Base-by-base conservation (phyloP, 2,113 vertebrate species). In the Myiozetetes cayanensis region DNA sequence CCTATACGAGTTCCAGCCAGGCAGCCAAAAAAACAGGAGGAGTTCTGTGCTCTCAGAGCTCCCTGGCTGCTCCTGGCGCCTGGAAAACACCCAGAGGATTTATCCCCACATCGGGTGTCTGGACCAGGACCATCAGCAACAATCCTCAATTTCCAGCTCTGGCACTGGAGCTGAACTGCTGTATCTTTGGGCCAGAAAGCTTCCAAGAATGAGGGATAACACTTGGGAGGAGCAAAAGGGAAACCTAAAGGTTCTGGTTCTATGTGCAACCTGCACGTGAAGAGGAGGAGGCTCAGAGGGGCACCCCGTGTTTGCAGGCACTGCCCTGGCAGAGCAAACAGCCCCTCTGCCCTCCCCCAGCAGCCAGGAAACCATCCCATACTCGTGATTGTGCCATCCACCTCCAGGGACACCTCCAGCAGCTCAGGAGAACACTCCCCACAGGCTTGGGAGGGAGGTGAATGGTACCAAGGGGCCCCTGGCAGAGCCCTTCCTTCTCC, bases 331-430 rank as follows among this genome's bases (percentile, higher is more conserved):
- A 49, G 27, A 80, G 52, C 47, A 55, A 62, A 43, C n/a, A 63
- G 76, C 8, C 6, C 3, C 0, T 27, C 4, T n/a, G 56, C 33
- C 49, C 72, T 37, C 44, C 27, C 39, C 63, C 46, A 33, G 66
- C 66, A 80, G n/a, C 0, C 2, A 33, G 44, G 23, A 21, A 43
- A 20, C 30, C 10, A 31, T 14, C 55, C 77, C n/a, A 6, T 0
- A 0, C 31, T 10, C 0, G 1, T 10, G 10, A 21, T 24, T 1
- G n/a, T 31, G 58, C 31, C 55, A 12, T 6, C 35, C 30, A 5
- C 28, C 55, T 18, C 10, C 44, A 6, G 33, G n/a, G 37, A 68
- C n/a, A 24, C 16, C 6, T 19, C 53, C 2, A 1, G 1, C 1
- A 19, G 27, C 11, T 14, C 46, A 3, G 41, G 39, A 10, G 7